Percentiles rank a stretch among this genome's conserved stretches.
Conservation (phyloP, 1,140 invertebrate species). For the Megalopta genalis region DNA sequence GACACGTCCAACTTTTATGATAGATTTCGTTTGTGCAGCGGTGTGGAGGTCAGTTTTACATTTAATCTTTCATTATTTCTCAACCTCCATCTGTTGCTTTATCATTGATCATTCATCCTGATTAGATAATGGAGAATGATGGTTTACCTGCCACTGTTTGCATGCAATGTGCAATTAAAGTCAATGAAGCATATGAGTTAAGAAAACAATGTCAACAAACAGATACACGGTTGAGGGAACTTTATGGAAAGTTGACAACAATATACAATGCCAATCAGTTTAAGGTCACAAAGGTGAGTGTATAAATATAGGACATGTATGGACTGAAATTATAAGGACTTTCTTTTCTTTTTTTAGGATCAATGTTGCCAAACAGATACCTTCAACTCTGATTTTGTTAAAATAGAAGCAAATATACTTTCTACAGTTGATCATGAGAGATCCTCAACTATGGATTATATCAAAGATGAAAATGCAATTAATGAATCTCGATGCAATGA, state of each 20-base stretch:
- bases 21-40: constrained; percentile 69
- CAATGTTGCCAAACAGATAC: constrained; percentile 63
- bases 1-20: constrained; percentile 50
- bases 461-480: neutral
- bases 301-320: neutral
- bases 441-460: neutral
- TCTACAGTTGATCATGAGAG: neutral
- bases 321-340: neutral
- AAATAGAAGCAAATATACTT: constrained; percentile 20
- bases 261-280: neutral
- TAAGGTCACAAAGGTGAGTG: constrained; percentile 32
- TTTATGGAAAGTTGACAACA: constrained; percentile 57
- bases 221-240: constrained; percentile 64
- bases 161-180: constrained; percentile 63
- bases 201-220: constrained; percentile 72
- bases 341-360: constrained; percentile 52
- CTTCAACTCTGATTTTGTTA: constrained; percentile 17
- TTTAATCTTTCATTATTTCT: neutral
- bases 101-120: neutral
- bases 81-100: neutral
- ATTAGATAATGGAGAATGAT: constrained; percentile 66
- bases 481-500: constrained; percentile 16
- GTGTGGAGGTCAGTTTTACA: constrained; percentile 69
- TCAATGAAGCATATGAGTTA: constrained; percentile 70
- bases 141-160: constrained; percentile 71